Evolutionary conservation across 1,140 invertebrate species (phyloP).

Genomic region (Drosophila suzukii): DNA sequence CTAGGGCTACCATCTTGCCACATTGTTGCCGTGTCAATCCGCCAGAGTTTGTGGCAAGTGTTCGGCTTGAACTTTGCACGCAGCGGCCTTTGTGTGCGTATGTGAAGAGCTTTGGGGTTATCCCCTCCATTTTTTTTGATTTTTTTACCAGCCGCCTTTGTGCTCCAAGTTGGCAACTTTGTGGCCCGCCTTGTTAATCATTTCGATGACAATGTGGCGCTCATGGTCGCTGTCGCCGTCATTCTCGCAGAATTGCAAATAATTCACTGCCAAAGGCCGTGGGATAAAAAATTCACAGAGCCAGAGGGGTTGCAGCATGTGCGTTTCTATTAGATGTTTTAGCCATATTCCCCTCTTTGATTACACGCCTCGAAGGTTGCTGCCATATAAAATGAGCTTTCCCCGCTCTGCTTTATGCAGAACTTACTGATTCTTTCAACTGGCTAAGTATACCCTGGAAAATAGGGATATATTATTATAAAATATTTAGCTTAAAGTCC

Average conservation of each 20-base stretch:
- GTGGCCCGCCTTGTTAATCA: conserved; percentile 61
- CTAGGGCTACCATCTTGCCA: conserved; percentile 29
- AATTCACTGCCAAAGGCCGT: conserved; percentile 37
- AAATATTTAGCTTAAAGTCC: no score
- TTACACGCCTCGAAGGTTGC: conserved; percentile 26
- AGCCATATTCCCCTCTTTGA: conserved; percentile 24
- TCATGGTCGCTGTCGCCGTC: conserved; percentile 14
- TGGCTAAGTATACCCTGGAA: background rate
- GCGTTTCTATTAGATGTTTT: conserved; percentile 22
- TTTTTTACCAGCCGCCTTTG: conserved; percentile 18
- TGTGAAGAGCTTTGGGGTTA: conserved; percentile 29
- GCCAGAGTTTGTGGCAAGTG: conserved; percentile 54
- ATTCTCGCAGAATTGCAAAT: conserved; percentile 32
- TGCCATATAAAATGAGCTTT: conserved; percentile 39
- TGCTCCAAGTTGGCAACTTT: conserved; percentile 31
- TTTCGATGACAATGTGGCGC: conserved; percentile 55
- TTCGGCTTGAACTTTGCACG: conserved; percentile 64
- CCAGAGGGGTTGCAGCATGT: background rate
- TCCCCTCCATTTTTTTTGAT: conserved; percentile 6
- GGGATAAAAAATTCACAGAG: conserved; percentile 12
- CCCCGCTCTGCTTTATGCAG: background rate
- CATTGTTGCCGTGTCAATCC: conserved; percentile 73
- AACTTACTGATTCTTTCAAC: background rate
- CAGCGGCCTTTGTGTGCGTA: conserved; percentile 23
- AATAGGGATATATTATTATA: no score